Evolutionary conservation across 2,888 invertebrate species (phyloP), one percentile per base, ranked within the genome.

Genomic region (Dryocosmus kuriphilus): DNA sequence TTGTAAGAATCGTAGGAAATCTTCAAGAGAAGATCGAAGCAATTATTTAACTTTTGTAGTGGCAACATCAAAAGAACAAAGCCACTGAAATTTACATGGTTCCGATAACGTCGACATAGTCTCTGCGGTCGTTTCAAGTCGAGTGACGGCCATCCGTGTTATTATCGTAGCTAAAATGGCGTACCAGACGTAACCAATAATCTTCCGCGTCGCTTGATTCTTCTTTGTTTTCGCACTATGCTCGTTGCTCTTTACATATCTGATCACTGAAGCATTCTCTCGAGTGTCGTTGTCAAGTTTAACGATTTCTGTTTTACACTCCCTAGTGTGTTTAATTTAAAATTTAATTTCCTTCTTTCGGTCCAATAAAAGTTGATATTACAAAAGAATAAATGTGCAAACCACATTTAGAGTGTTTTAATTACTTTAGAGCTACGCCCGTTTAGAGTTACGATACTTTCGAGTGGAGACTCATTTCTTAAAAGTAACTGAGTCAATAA

Each of bases 241-340:
- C 93, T 93, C 65, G 95, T 24, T 41, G 95, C 80, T 94, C 94
- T 9, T 94, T 93, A 88, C 94, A 94, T 91, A 95, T 94, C 90
- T 95, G 95, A 90, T 94, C 95, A 81, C 95, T 95, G 90, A 96
- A 95, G 74, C 95, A 93, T 35, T 0, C 22, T 79, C 94, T 92
- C 81, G 95, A 95, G 88, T 95, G n/a, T 41, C 38, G 5, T 51
- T n/a, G 8, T n/a, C 6, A 67, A 67, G 35, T 38, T n/a, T 65
- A 65, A 65, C 35, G 16, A 65, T 24, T 19, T 67, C 27, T 41
- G 16, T 19, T 67, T 24, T 9, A 19, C 27, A 51, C 24, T 9
- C 9, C 6, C n/a, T 19, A 5, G 11, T 11, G 16, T 16, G 22
- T 32, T 63, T 63, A 9, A 32, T 9, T n/a, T n/a, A n/a, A 62